Percentiles rank a stretch among this genome's conserved stretches.
Conservation (phyloP, 64 coral and sea anemone species). For the Orbicella faveolata region DNA sequence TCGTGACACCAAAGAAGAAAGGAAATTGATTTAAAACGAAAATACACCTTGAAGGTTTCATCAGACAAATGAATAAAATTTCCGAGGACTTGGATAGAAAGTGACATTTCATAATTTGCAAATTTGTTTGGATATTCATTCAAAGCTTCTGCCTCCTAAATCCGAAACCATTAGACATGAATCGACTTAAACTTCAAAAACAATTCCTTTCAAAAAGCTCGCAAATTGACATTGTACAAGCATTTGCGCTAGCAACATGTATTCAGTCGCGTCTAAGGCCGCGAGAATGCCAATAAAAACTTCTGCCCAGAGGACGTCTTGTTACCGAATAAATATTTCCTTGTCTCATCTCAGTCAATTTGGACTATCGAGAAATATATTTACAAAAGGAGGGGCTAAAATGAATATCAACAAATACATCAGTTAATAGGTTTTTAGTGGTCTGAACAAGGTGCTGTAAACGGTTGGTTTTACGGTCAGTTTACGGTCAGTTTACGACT, state of each 20-base stretch:
- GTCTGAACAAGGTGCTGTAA: constrained; percentile 15
- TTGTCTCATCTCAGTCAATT: constrained; percentile 22
- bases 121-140: neutral
- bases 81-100: constrained; percentile 30
- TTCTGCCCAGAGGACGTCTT: neutral
- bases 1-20: neutral
- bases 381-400: constrained; percentile 32
- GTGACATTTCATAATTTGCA: constrained; percentile 14
- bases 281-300: constrained; percentile 42
- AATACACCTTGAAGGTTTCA: neutral
- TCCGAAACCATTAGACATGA: constrained; percentile 9
- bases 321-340: neutral
- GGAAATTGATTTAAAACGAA: neutral
- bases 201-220: constrained; percentile 7
- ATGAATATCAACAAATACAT: constrained; percentile 50
- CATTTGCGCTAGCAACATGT: neutral
- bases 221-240: constrained; percentile 17
- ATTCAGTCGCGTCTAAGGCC: neutral
- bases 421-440: constrained; percentile 52
- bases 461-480: constrained; percentile 40
- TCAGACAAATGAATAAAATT: constrained; percentile 13
- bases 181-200: constrained; percentile 8
- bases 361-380: constrained; percentile 38
- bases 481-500: constrained; percentile 13
- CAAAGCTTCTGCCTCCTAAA: neutral